Conservation (phyloP, 1,140 invertebrate genomes). For the Brachystomella parvula region DNA sequence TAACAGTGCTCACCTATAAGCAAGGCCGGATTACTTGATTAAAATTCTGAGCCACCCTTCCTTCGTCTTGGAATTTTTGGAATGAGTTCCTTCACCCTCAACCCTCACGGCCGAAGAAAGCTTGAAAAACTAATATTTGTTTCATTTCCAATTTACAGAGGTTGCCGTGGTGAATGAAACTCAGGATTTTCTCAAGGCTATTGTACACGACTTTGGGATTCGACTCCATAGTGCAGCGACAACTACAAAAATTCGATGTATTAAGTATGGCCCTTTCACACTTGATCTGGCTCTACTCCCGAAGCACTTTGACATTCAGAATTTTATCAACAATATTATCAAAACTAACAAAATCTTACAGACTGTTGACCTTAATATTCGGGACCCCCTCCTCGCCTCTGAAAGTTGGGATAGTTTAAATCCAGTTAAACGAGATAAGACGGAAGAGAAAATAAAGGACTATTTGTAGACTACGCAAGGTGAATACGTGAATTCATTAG, state of each 20-base stretch:
- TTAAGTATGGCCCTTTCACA: slow-evolving; percentile 73
- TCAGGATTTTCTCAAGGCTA: slow-evolving; percentile 59
- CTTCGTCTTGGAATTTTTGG: not conserved
- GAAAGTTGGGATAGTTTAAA: not conserved
- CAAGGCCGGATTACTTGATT: no score
- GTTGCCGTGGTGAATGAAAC: slow-evolving; percentile 75
- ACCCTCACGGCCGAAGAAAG: no score
- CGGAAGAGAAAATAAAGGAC: no score
- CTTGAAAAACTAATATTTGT: not conserved
- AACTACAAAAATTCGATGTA: slow-evolving; percentile 67
- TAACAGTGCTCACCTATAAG: not conserved
- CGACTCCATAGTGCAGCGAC: slow-evolving; percentile 68
- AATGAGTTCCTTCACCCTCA: no score
- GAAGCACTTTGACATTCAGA: slow-evolving; percentile 70
- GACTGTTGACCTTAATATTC: not conserved
- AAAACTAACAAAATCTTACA: not conserved
- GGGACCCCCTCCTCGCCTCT: not conserved
- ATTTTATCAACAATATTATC: slow-evolving; percentile 68
- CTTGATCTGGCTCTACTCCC: slow-evolving; percentile 63
- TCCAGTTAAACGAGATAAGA: no score
- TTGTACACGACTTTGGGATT: slow-evolving; percentile 72
- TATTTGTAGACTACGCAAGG: no score
- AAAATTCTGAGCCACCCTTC: no score
- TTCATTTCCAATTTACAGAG: slow-evolving; percentile 53
- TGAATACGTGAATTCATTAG: no score